Base-by-base conservation (phyloP, 2,797 vertebrate genomes). In the Spea hammondii region DNA sequence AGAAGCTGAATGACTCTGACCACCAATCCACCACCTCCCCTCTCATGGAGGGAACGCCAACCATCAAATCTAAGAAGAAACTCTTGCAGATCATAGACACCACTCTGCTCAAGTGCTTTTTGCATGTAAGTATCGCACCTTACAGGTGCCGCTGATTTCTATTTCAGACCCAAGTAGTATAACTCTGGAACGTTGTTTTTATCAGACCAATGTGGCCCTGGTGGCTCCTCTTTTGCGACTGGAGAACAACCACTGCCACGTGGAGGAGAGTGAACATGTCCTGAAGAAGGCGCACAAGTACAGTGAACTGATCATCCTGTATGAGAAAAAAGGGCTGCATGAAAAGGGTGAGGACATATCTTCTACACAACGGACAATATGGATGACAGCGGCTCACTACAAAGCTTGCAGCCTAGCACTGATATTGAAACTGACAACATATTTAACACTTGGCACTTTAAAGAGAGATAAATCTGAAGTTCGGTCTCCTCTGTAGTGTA, bases 241-340 rank as follows among this genome's bases (percentile, higher is more conserved):
- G 86, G 98, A 99, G 85, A 99, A 99, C 89, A 99, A 99, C 88
- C 97, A 99, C 89, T 99, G 98, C 86, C 97, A 99, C 84, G 96
- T 99, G 4, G 98, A 99, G 83, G 98, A 99, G 92, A 99, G 97
- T 13, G 98, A 99, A 84, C 96, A 96, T 0, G 95, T 99, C 60
- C 92, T 99, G 69, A 99, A 99, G 92, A 99, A 98, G 84, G 95
- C 97, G 3, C 97, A 99, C 83, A 99, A 99, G 86, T 99, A 98
- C 17, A 99, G 97, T 5, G 98, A 99, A 79, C 95, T 99, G 84
- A 99, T 99, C 68, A 99, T 99, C 87, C 92, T 99, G 2, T 99
- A 99, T 8, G 97, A 99, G 90, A 99, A 99, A 88, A 99, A 99
- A 84, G 98, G 97, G 47, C 91, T 99, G 68, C 97, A 99, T 68